phyloP scores from a whole-genome alignment of 2,113 vertebrate species.

The Proteles cristata region DNA sequence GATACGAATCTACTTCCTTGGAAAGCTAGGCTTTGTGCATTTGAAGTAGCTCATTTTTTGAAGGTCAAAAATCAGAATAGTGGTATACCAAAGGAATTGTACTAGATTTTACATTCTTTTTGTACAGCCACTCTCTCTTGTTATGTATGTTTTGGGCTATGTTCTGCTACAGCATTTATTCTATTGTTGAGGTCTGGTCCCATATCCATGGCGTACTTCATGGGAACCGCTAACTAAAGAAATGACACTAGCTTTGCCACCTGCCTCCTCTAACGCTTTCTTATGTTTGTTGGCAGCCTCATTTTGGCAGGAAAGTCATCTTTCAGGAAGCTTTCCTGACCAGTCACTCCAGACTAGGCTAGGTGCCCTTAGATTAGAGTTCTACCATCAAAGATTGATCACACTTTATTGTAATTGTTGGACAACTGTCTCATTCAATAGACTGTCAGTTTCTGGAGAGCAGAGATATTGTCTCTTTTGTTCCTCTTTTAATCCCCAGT shows the following conservation, averaged over 20 bases:
- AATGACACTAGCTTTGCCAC: neutral
- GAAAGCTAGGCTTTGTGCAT: neutral
- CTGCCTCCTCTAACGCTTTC: neutral
- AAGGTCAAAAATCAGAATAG: conserved; percentile 7
- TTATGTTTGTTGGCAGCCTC: neutral
- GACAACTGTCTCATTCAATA: conserved; percentile 34
- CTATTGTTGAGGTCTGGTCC: neutral
- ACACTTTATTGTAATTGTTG: neutral
- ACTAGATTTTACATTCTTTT: neutral
- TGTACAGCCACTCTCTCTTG: neutral
- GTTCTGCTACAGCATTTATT: neutral
- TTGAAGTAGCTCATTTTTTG: conserved; percentile 3
- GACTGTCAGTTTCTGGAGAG: conserved; percentile 18
- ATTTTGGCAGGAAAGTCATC: conserved; percentile 23
- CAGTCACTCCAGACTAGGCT: neutral
- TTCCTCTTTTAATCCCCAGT: conserved; percentile 33
- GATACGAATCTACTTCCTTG: conserved; percentile 34
- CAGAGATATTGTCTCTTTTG: neutral
- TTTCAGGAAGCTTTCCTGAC: neutral
- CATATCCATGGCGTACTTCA: neutral
- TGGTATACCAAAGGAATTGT: conserved; percentile 16
- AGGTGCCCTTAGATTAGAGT: neutral
- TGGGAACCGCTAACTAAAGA: conserved; percentile 13
- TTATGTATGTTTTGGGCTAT: neutral
- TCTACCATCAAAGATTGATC: neutral